phyloP scores from a whole-genome alignment of 2,797 vertebrate species.

The Gambusia yucatana region DNA sequence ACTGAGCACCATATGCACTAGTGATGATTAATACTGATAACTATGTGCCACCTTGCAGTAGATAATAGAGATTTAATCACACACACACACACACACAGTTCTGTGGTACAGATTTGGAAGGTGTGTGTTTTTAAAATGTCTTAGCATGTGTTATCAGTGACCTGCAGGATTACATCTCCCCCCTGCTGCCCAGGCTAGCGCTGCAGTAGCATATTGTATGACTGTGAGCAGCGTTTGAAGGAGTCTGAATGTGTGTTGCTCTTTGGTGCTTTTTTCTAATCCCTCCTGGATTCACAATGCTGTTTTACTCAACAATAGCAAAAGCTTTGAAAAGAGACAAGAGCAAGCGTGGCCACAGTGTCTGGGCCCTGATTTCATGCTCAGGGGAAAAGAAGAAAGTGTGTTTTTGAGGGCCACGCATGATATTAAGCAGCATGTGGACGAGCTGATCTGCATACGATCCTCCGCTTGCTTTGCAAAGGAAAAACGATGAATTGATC shows the following conservation, averaged over 20 bases:
- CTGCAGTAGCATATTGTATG: conserved; percentile 53
- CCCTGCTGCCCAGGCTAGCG: conserved; percentile 21
- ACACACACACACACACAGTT: conserved; percentile 33
- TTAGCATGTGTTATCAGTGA: conserved; percentile 60
- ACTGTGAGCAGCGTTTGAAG: conserved; percentile 60
- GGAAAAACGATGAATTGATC: neutral
- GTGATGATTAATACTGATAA: conserved; percentile 75
- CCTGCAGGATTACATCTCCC: conserved; percentile 61
- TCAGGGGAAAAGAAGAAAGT: conserved; percentile 25
- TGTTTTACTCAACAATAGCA: conserved; percentile 69
- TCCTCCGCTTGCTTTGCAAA: conserved; percentile 18
- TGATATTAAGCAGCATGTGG: conserved; percentile 23
- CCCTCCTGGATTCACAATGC: conserved; percentile 75
- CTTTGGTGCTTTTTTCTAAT: conserved; percentile 71
- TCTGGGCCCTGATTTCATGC: conserved; percentile 79
- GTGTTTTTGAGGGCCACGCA: neutral
- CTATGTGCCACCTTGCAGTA: conserved; percentile 40
- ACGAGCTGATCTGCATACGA: conserved; percentile 59
- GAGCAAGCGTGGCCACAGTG: conserved; percentile 70
- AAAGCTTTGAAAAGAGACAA: conserved; percentile 69
- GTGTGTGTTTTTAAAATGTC: conserved; percentile 55
- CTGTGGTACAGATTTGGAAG: conserved; percentile 31
- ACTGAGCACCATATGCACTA: conserved; percentile 63
- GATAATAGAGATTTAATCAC: conserved; percentile 60
- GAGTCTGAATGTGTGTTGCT: conserved; percentile 64